Evolutionary conservation across 2,113 vertebrate species (phyloP), one percentile per base, ranked within the genome.

Genomic region (Neodontobutis hainanensis): DNA sequence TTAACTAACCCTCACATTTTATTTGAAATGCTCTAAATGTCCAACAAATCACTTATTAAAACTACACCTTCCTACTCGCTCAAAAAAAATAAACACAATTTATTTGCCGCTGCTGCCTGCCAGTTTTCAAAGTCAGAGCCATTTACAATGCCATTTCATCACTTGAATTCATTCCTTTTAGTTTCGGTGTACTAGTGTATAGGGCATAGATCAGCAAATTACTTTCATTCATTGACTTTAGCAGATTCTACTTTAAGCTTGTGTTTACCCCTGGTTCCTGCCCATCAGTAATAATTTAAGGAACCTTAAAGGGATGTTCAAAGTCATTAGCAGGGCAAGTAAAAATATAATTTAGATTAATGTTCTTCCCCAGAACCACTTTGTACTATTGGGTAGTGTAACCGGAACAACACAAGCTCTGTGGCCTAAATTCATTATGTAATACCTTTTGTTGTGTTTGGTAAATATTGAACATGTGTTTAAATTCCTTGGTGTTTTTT

Each of bases 271-370:
- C 14, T 36, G 15, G 56, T 62, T 38, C 4, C 8, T 5, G 5
- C 12, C 19, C 38, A 8, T 8, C n/a, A 19, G 42, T 14, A 61
- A 43, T 52, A n/a, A 50, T 43, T 43, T 11, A 51, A 58, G 35
- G 8, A 59, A 19, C 36, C n/a, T 36, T 45, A 40, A 12, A 48
- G 14, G 36, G 40, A 38, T 19, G 15, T 69, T 47, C 35, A 43
- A 51, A 52, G 35, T 44, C 47, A 61, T 66, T 56, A 67, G 43
- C 14, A 42, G 36, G 48, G 47, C 61, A 65, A 34, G 36, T 58
- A 19, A 59, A 19, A 63, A 52, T n/a, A n/a, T 44, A 27, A 60
- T 61, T 27, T 61, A 34, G 16, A 63, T 68, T 32, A 66, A 62
- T 79, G 64, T 44, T 19, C 27, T 38, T 49, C n/a, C 44, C 36